Evolutionary conservation across 2,797 vertebrate genomes (phyloP), one percentile per base, ranked within the genome.

Genomic region (Muscicapa comitata): DNA sequence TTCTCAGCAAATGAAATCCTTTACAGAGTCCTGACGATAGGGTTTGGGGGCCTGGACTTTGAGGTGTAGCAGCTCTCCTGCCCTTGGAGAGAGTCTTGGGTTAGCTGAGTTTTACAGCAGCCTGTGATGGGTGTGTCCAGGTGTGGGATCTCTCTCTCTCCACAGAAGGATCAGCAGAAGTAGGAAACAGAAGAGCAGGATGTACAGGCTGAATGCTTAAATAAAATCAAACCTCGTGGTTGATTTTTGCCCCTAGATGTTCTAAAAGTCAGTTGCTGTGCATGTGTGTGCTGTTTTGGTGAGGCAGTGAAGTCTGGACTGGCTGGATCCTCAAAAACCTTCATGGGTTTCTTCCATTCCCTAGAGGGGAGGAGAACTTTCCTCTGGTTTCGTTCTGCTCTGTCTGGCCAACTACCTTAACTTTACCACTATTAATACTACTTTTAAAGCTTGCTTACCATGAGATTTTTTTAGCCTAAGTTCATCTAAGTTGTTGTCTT

Each of bases 181-280:
- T 9, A n/a, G 55, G 13, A 40, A 89, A 31, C 7, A 38, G 7
- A 62, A 17, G 25, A 81, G 13, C 29, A 42, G 11, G 19, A 58
- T 0, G 3, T 53, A 37, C 3, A 35, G 40, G 19, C 24, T 63
- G 25, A 10, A 6, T 47, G n/a, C 19, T 76, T 62, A 25, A 53
- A 55, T 28, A 14, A 11, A 48, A 26, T 16, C 10, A 38, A 43
- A 50, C 6, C 4, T 54, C 16, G 8, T 3, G 0, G 17, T 2
- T 58, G 17, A 18, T 24, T 45, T 50, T 57, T 23, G 5, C 17
- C 28, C 13, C n/a, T 8, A 11, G 28, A 55, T 62, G 9, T 15
- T 75, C 8, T 65, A 14, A 21, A 66, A 51, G 8, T 48, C 63
- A 42, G 48, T 33, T 71, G 48, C 26, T 79, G 47, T 28, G 31